Evolutionary conservation across 1,140 invertebrate genomes (phyloP), one percentile per base, ranked within the genome.

Genomic region (Watersipora subatra): DNA sequence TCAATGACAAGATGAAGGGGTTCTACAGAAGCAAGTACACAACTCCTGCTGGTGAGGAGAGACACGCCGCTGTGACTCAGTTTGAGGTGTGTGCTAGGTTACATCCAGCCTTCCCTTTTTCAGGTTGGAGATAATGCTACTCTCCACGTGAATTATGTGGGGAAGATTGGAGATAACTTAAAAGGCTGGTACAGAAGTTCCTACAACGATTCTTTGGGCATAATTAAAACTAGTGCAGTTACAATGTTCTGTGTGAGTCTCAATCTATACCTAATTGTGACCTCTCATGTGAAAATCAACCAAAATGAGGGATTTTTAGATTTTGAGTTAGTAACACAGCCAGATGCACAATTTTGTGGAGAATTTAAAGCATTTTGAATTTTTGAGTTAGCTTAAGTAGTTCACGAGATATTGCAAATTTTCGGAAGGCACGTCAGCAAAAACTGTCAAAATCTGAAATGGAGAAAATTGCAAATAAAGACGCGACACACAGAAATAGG

Each of bases 1-100:
- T 96, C 20, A 93, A 93, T 78, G 90, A 96, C 76, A 93, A 92
- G 78, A 91, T 97, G 88, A 92, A 91, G 77, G 93, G 93, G 25
- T 87, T 95, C 67, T 96, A 95, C 77, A 84, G 91, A 29, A 93
- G 89, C 80, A 93, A 93, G 81, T 94, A 93, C 80, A 83, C 76
- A 22, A 80, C 72, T 26, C 66, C 75, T 19, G 72, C 72, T 67
- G 91, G 90, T 15, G 87, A 89, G 69, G 88, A 90, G 72, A 84
- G 86, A 58, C 91, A 89, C 78, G 87, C 87, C 46, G 91, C 89
- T 19, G 90, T 92, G 57, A 97, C 93, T 55, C 93, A 97, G 78
- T 95, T 94, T 79, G 81, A 83, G 75, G 80, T 80, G 64, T 56
- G 24, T 55, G 62, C 46, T 12, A 28, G 28, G 28, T 17, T 66